These are phyloP conservation scores for Hymenochirus boettgeri DNA, from an alignment of 2,113 vertebrate genomes.

Conservation along the genomic window DNA sequence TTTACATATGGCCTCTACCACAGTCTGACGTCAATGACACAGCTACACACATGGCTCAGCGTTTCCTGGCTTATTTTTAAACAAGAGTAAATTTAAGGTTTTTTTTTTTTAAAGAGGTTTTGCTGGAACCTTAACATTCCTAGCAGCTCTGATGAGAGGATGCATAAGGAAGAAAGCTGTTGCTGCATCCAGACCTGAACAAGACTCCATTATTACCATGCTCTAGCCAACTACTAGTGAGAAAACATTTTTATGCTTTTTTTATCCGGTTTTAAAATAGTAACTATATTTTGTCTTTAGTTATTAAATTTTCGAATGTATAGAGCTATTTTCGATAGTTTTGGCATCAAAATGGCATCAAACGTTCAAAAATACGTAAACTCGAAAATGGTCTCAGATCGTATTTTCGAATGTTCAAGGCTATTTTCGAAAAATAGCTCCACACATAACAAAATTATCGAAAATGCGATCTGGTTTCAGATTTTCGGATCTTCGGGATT, in stretches of 20 bases:
- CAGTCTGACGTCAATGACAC: conserved; percentile 42
- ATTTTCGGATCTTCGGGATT: too few species aligned
- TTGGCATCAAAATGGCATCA: too few species aligned
- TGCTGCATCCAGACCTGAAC: conserved; percentile 26
- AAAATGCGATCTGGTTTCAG: too few species aligned
- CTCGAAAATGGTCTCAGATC: too few species aligned
- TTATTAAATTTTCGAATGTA: too few species aligned
- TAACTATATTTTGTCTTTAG: conserved; percentile 21
- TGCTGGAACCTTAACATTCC: conserved; percentile 33
- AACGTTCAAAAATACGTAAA: too few species aligned
- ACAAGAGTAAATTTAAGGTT: conserved; percentile 36
- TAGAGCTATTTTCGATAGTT: too few species aligned
- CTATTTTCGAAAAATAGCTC: too few species aligned
- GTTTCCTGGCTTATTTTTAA: conserved; percentile 43
- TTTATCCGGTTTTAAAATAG: conserved; percentile 30
- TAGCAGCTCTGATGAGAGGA: conserved; percentile 28
- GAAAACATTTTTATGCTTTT: conserved; percentile 36
- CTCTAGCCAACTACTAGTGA: conserved; percentile 19
- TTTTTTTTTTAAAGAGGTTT: conserved; percentile 14
- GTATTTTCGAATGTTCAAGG: too few species aligned
- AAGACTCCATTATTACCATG: conserved; percentile 36
- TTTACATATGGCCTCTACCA: conserved; percentile 41
- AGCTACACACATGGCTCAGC: conserved; percentile 34
- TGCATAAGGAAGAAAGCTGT: conserved; percentile 14
- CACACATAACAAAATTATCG: too few species aligned